Conservation (phyloP, 2,888 invertebrate genomes). For the Monoplex corrugatus region DNA sequence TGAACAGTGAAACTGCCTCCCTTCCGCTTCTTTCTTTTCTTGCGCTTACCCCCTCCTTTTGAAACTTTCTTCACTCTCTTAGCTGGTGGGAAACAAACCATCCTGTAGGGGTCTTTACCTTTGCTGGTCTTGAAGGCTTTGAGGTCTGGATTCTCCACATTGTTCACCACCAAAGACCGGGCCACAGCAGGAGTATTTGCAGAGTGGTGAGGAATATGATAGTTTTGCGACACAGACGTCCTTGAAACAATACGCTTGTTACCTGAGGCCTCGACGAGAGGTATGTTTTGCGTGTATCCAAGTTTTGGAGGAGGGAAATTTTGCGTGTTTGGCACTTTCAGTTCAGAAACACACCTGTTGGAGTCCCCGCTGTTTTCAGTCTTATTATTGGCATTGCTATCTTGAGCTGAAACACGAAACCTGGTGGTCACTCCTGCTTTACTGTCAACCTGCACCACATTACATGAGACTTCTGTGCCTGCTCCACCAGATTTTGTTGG, state of each 20-base stretch:
- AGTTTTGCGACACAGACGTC: slow-evolving; percentile 74
- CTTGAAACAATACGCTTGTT: slow-evolving; percentile 67
- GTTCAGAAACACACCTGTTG: neutral
- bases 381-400: slow-evolving; percentile 9
- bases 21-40: slow-evolving; percentile 55
- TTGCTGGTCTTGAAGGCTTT: slow-evolving; percentile 69
- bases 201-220: slow-evolving; percentile 62
- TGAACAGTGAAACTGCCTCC: slow-evolving; percentile 64
- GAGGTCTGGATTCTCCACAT: slow-evolving; percentile 73
- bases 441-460: slow-evolving; percentile 6
- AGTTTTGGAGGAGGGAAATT: neutral
- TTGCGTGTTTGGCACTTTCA: slow-evolving; percentile 30
- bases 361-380: neutral
- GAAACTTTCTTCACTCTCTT: slow-evolving; percentile 50
- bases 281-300: neutral
- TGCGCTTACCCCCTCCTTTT: slow-evolving; percentile 38
- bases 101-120: slow-evolving; percentile 68
- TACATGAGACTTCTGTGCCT: neutral
- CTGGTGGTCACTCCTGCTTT: neutral
- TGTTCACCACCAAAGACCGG: slow-evolving; percentile 68
- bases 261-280: slow-evolving; percentile 18
- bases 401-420: slow-evolving; percentile 16
- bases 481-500: slow-evolving; percentile 22
- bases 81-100: slow-evolving; percentile 57
- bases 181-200: neutral